Conservation (phyloP, 2,797 vertebrate genomes). For the Anomalospiza imberbis region DNA sequence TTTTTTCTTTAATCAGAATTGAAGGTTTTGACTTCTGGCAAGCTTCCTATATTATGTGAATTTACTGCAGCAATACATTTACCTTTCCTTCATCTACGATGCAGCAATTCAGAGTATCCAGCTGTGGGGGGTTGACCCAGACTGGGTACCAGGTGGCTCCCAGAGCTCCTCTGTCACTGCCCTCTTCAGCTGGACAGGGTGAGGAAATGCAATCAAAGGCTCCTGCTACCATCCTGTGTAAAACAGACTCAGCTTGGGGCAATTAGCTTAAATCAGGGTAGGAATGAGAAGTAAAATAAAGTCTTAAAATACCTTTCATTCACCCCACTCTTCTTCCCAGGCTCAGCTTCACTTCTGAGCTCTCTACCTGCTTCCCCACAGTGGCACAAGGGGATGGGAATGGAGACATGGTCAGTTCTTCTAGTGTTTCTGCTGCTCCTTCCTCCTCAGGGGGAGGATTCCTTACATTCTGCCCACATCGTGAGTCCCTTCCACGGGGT, state of each 20-base stretch:
- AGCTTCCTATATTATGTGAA: background rate
- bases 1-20: background rate
- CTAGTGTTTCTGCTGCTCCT: background rate
- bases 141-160: background rate
- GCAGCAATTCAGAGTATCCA: background rate
- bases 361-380: background rate
- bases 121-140: accelerated
- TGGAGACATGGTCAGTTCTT: background rate
- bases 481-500: accelerated
- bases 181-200: background rate
- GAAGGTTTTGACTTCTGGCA: background rate
- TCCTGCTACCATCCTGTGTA: background rate
- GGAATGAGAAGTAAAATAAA: background rate
- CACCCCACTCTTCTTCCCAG: background rate
- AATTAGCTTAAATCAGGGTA: background rate
- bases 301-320: background rate
- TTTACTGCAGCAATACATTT: background rate
- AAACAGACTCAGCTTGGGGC: background rate
- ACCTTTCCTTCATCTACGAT: background rate
- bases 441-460: background rate
- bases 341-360: background rate
- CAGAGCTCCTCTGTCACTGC: background rate
- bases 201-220: background rate
- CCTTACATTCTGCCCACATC: background rate
- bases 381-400: background rate